Conservation (phyloP, 92 coral and sea anemone species). For the Bergia sp. region DNA sequence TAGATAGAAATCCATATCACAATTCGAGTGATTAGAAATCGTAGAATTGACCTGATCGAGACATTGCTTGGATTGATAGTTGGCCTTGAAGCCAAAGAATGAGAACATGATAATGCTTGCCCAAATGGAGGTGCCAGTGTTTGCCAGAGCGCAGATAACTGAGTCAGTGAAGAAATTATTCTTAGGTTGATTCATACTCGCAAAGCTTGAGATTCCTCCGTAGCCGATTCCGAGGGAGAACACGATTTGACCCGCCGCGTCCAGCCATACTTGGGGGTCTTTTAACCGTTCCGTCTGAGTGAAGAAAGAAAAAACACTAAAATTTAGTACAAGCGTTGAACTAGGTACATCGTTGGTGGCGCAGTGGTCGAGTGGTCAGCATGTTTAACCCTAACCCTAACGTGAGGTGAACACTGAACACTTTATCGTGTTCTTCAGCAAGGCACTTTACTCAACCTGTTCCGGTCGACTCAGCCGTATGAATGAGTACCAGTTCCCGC, state of each 20-base stretch:
- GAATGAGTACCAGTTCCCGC: too few species aligned
- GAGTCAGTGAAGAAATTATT: slow-evolving; percentile 87
- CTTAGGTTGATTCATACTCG: slow-evolving; percentile 75
- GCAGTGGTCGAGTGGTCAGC: too few species aligned
- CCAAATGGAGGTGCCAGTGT: slow-evolving; percentile 88
- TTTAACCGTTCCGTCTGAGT: slow-evolving; percentile 72
- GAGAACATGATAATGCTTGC: slow-evolving; percentile 97
- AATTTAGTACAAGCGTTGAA: too few species aligned
- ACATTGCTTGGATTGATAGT: slow-evolving; percentile 64
- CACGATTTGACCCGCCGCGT: slow-evolving; percentile 95
- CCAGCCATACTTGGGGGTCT: slow-evolving; percentile 95
- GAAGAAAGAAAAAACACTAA: not conserved
- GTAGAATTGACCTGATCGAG: slow-evolving; percentile 10
- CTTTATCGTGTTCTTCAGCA: too few species aligned
- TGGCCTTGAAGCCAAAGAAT: slow-evolving; percentile 85
- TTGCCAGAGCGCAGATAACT: slow-evolving; percentile 70
- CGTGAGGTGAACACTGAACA: too few species aligned
- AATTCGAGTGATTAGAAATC: not conserved
- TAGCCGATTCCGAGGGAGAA: slow-evolving; percentile 94
- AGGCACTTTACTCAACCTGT: too few species aligned
- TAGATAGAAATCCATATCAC: slow-evolving; percentile 20
- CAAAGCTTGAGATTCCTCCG: slow-evolving; percentile 76
- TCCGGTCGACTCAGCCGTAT: too few species aligned
- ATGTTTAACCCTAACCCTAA: too few species aligned
- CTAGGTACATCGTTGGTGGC: too few species aligned